Base-by-base conservation (phyloP, 2,113 vertebrate genomes). In the Strix uralensis region DNA sequence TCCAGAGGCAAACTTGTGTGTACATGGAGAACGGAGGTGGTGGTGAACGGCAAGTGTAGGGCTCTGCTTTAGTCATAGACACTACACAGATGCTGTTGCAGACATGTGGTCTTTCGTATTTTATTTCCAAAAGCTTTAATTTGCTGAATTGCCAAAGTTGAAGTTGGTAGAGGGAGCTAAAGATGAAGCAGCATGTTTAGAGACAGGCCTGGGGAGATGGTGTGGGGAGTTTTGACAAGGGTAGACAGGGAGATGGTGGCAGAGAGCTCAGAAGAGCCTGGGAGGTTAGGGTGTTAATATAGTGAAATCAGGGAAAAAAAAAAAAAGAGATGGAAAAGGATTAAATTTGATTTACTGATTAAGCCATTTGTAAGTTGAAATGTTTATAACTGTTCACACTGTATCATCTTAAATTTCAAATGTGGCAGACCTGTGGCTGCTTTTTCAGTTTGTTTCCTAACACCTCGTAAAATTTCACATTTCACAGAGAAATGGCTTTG, bases 41-140 rank as follows among this genome's bases (percentile, higher is more conserved):
- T 0, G 0, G 5, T 74, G 65, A 71, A 32, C 0, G 0, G n/a
- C 40, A 67, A 51, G 15, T 1, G 4, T 40, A 58, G 22, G 38
- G 26, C 57, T 59, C 69, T 81, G 22, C 84, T 74, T 63, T 59
- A 74, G 51, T 74, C 47, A 40, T 10, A 82, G 54, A 44, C 20
- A 21, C 8, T 30, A 10, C 17, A 36, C 8, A 72, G 40, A 30
- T 79, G 22, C 30, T 88, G 30, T 47, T 92, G 46, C 34, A 95
- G 58, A 59, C 14, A 14, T 2, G 15, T 23, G 26, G 12, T 46
- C 22, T 38, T 59, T 27, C 72, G 19, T 65, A 34, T 58, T 92
- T 82, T 51, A 59, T 58, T 81, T 81, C 9, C 2, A 32, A 78
- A 81, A 71, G 3, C 32, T 58, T 71, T 74, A 36, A 15, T 74